These are phyloP conservation scores for Mantis religiosa DNA, from an alignment of 2,888 invertebrate species.

Conservation along the genomic window DNA sequence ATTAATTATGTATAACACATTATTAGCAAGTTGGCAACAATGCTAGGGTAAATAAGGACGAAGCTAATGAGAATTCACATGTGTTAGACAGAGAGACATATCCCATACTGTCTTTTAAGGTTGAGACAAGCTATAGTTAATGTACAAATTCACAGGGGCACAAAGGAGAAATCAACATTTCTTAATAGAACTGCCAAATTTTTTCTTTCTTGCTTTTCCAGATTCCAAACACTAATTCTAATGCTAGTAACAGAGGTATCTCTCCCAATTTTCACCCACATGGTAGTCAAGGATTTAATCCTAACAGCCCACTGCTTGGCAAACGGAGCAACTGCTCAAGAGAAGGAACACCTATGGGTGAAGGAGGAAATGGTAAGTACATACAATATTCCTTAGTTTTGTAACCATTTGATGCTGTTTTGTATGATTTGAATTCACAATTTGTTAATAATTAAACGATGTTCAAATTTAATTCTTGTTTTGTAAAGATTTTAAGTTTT, in stretches of 20 bases:
- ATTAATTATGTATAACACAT: no score
- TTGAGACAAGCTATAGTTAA: no score
- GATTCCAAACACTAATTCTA: not conserved
- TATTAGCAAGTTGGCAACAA: no score
- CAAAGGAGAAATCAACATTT: not conserved
- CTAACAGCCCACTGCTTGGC: slow-evolving; percentile 27
- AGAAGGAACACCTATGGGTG: slow-evolving; percentile 26
- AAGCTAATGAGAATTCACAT: no score
- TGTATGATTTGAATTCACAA: no score
- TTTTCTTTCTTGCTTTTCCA: not conserved
- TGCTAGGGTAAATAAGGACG: no score
- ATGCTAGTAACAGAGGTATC: slow-evolving; percentile 22
- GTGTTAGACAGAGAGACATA: no score
- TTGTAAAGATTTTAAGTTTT: no score
- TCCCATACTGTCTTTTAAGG: no score
- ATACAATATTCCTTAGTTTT: not conserved
- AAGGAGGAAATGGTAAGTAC: not conserved
- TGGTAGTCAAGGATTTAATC: slow-evolving; percentile 16
- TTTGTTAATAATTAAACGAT: no score
- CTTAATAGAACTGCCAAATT: not conserved
- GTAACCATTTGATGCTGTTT: no score
- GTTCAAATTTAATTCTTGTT: no score
- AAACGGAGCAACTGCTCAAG: slow-evolving; percentile 28
- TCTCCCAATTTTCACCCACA: slow-evolving; percentile 25
- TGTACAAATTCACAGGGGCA: not conserved